These are phyloP conservation scores for Arctocebus calabarensis DNA, from an alignment of 2,797 vertebrate species.

Conservation along the genomic window DNA sequence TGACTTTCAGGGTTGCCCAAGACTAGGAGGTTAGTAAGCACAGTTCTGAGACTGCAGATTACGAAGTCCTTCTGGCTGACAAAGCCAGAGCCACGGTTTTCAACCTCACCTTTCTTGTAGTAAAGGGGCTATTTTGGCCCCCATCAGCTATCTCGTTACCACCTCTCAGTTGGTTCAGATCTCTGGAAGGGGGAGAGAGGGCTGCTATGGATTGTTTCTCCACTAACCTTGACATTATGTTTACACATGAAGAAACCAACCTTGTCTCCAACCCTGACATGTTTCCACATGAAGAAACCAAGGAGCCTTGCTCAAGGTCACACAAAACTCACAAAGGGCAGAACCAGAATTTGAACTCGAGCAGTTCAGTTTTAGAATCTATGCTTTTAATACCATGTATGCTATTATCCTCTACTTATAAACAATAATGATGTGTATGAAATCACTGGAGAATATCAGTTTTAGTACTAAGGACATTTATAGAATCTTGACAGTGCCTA, in stretches of 20 bases:
- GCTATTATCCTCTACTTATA: neutral
- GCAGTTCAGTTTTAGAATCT: neutral
- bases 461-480: constrained; percentile 9
- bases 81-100: neutral
- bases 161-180: neutral
- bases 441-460: constrained; percentile 12
- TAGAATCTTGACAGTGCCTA: constrained; percentile 39
- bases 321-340: neutral
- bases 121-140: neutral
- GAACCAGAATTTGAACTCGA: constrained; percentile 14
- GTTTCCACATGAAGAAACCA: neutral
- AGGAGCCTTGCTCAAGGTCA: neutral
- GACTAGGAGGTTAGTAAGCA: neutral
- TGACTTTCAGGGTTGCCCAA: neutral
- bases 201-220: neutral
- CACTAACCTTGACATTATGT: neutral
- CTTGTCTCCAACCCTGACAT: neutral
- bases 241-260: neutral
- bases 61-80: neutral
- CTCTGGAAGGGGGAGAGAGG: neutral
- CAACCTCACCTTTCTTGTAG: neutral
- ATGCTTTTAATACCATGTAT: neutral
- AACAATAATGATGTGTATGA: neutral
- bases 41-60: neutral
- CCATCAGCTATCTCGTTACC: neutral